Percentiles rank a stretch among this genome's conserved stretches.
Evolutionary conservation across 2,888 invertebrate species (phyloP).

Genomic region (Lycocerus yunnanus): DNA sequence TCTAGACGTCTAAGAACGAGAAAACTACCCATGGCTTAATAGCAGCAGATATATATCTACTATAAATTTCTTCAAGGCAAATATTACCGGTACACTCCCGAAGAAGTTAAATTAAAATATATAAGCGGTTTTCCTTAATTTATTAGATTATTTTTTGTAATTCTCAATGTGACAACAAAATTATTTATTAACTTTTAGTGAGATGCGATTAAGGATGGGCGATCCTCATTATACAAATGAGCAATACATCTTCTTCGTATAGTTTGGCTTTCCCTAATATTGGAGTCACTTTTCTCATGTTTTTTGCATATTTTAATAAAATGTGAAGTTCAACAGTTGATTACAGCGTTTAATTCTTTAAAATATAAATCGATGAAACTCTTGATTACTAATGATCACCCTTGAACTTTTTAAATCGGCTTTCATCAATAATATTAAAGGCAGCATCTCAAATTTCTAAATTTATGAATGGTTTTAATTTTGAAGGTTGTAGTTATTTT

Average conservation of each 20-base stretch:
- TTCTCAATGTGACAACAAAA: background rate
- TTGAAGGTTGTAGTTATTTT: background rate
- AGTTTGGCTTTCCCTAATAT: background rate
- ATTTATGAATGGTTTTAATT: slow-evolving; percentile 14
- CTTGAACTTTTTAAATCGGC: slow-evolving; percentile 20
- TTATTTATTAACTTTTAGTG: background rate
- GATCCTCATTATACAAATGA: background rate
- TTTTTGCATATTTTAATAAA: background rate
- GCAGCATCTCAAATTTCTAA: background rate
- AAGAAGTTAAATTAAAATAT: background rate
- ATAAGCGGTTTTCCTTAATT: background rate
- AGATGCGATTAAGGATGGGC: background rate
- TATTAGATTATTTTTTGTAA: background rate
- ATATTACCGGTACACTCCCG: background rate
- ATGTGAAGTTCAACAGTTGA: background rate
- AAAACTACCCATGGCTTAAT: background rate
- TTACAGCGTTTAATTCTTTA: background rate
- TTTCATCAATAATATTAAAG: slow-evolving; percentile 8
- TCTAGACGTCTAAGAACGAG: background rate
- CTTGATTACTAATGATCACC: slow-evolving; percentile 6
- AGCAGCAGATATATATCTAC: no score
- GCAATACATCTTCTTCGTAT: background rate
- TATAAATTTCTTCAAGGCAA: background rate
- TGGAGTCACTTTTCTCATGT: background rate
- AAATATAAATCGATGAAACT: background rate